These are phyloP conservation scores for Gorsachius magnificus DNA, from an alignment of 2,797 vertebrate species.

Conservation along the genomic window DNA sequence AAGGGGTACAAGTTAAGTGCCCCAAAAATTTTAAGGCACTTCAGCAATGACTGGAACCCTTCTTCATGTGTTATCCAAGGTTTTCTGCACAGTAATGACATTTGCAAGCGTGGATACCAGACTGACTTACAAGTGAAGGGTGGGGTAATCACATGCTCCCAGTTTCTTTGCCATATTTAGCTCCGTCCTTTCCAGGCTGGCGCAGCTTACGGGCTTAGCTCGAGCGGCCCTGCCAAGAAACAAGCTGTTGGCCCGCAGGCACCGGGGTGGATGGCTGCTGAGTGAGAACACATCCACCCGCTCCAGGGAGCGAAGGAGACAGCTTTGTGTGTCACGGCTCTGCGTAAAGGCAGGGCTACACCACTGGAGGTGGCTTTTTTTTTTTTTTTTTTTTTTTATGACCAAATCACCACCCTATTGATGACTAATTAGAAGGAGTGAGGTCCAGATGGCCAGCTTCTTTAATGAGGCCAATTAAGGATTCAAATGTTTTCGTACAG, in stretches of 20 bases:
- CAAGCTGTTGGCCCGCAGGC: conserved; percentile 64
- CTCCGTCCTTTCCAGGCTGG: conserved; percentile 67
- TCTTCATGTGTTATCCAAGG: not conserved
- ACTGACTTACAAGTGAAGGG: conserved; percentile 63
- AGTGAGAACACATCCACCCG: conserved; percentile 54
- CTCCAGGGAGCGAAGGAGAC: conserved; percentile 27
- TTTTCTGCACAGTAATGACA: conserved; percentile 21
- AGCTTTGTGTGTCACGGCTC: conserved; percentile 25
- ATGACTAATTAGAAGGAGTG: conserved; percentile 72
- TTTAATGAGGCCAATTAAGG: conserved; percentile 72
- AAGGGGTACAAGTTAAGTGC: not conserved
- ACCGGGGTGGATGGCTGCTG: conserved; percentile 63
- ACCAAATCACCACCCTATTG: conserved; percentile 31
- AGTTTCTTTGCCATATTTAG: conserved; percentile 66
- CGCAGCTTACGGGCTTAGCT: conserved; percentile 47
- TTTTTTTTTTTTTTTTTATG: conserved; percentile 11
- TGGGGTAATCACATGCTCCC: conserved; percentile 47
- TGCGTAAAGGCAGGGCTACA: conserved; percentile 51
- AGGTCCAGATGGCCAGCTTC: conserved; percentile 66
- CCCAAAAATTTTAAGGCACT: not conserved
- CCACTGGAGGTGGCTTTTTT: conserved; percentile 31
- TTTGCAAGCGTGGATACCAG: conserved; percentile 24
- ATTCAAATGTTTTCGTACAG: conserved; percentile 47
- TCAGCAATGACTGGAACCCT: not conserved
- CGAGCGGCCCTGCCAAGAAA: conserved; percentile 64